A percentile compares a stretch with the other conserved stretches of the same genome.
These are phyloP conservation scores for Colistium nudipinnis DNA, from an alignment of 2,113 vertebrate species.

Conservation along the genomic window DNA sequence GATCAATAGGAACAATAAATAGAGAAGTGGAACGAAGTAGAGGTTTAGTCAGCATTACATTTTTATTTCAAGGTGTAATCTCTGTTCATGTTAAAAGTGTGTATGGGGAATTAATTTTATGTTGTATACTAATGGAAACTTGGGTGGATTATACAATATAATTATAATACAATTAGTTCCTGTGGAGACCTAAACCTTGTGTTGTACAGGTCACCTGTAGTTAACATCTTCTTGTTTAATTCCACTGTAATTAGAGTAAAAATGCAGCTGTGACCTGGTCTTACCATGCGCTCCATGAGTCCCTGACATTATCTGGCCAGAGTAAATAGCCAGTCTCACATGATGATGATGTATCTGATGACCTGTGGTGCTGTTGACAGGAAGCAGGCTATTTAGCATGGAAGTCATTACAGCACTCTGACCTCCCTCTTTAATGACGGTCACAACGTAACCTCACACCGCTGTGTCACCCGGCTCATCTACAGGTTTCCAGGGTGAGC, in stretches of 20 bases:
- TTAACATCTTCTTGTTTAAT: conserved; percentile 31
- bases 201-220: conserved; percentile 20
- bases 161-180: neutral
- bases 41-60: too few relatives aligned
- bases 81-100: too few relatives aligned
- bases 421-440: conserved; percentile 59
- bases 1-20: too few relatives aligned
- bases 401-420: conserved; percentile 71
- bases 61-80: too few relatives aligned
- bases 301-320: conserved; percentile 23
- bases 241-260: conserved; percentile 46
- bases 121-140: too few relatives aligned
- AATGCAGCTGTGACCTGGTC: conserved; percentile 28
- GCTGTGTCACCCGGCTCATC: conserved; percentile 55
- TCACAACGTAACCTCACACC: conserved; percentile 39
- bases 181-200: neutral
- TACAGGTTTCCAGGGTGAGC: conserved; percentile 59
- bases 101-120: too few relatives aligned
- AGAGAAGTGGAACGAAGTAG: too few relatives aligned
- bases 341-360: conserved; percentile 43
- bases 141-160: neutral
- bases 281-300: conserved; percentile 16
- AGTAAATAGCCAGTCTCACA: conserved; percentile 40
- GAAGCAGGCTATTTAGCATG: conserved; percentile 62
- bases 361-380: conserved; percentile 64